A percentile compares a stretch with the other conserved stretches of the same genome.
phyloP scores from a whole-genome alignment of 2,113 vertebrate species.

The Hassar affinis region DNA sequence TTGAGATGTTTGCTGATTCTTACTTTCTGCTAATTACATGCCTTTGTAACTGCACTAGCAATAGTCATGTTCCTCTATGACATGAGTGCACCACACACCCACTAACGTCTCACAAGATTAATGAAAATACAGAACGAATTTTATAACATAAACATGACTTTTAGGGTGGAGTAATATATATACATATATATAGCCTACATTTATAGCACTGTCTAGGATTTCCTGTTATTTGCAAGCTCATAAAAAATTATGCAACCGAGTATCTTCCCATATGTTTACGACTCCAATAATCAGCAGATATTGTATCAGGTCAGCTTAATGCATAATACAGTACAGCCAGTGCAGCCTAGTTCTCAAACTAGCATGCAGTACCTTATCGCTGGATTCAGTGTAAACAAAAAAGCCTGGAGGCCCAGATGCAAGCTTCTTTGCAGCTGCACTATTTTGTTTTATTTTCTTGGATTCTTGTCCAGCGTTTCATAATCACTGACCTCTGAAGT shows the following conservation, averaged over 20 bases:
- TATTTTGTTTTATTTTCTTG: conserved; percentile 44
- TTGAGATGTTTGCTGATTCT: too few relatives aligned
- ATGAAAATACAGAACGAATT: too few relatives aligned
- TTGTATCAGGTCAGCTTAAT: conserved; percentile 34
- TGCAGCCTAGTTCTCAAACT: background rate
- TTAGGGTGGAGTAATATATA: too few relatives aligned
- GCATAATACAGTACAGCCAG: background rate
- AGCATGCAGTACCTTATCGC: conserved; percentile 12
- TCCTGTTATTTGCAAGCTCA: conserved; percentile 41
- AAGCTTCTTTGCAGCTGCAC: conserved; percentile 20
- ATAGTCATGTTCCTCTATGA: too few relatives aligned
- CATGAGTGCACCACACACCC: too few relatives aligned
- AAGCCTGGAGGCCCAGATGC: conserved; percentile 33
- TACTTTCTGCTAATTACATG: too few relatives aligned
- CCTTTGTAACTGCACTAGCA: too few relatives aligned
- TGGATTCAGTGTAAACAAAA: conserved; percentile 50
- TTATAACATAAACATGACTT: too few relatives aligned
- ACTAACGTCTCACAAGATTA: too few relatives aligned
- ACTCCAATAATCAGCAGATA: conserved; percentile 33
- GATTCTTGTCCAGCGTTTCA: conserved; percentile 46
- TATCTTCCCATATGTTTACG: conserved; percentile 47
- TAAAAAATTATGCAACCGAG: conserved; percentile 53
- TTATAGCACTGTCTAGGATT: conserved; percentile 54
- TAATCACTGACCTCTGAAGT: conserved; percentile 45
- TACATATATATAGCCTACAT: background rate